Evolutionary conservation across 2,113 vertebrate species (phyloP), one percentile per base, ranked within the genome.

Genomic region (Carassius gibelio): DNA sequence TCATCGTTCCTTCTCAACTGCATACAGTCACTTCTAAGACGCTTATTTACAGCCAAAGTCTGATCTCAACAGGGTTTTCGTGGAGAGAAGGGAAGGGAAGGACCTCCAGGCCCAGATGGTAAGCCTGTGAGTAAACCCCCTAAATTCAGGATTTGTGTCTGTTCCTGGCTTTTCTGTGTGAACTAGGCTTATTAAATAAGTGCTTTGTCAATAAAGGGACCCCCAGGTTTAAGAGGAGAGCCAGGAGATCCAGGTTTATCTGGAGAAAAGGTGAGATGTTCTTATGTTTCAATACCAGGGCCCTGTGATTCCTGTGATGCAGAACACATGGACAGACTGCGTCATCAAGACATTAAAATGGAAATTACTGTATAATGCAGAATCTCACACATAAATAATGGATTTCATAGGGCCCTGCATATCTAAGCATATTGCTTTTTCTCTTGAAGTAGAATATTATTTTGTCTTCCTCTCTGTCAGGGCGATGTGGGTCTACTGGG

Each of bases 51-150:
- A 71, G 26, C 13, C 23, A 38, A 38, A 61, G 15, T 38, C 19
- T 78, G 45, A 38, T 68, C 21, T 83, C 23, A 8, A 0, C 83
- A 95, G 95, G 95, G 94, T 55, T 89, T 85, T 50, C 87, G 88
- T 79, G 94, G 94, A 7, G 92, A 95, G 62, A 93, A 89, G 36
- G 95, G 95, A 59, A 81, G 83, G 45, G 80, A 87, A 5, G 94
- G 95, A 17, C 89, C 88, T 36, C 91, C 92, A 23, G 95, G 95
- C 68, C 91, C 87, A 82, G 93, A 93, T 50, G 94, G 94, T 64
- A 93, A 93, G 87, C 86, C 90, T 91, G 95, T 96, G 93, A 94
- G 95, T 94, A 79, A 75, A 71, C 52, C 19, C 30, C 26, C 1
- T 52, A 9, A 8, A 36, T 55, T 52, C 42, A 69, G 19, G 3